These are phyloP conservation scores for Doryteuthis pealeii DNA, from an alignment of 1,140 invertebrate genomes.

Conservation along the genomic window DNA sequence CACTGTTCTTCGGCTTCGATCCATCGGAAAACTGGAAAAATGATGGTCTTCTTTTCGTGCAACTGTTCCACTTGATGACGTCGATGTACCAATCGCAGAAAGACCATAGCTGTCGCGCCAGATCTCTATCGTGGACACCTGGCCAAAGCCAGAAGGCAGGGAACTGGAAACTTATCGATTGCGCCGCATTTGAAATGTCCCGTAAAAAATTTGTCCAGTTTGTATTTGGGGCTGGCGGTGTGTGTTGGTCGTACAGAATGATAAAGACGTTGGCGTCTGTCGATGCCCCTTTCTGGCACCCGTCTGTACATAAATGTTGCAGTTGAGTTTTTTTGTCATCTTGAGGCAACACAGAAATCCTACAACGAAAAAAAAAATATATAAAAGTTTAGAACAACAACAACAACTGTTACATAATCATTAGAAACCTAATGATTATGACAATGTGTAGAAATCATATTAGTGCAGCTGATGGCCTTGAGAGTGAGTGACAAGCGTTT, in stretches of 20 bases:
- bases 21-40: conserved; percentile 38
- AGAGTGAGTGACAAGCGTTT: too few species aligned
- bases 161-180: conserved; percentile 48
- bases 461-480: too few species aligned
- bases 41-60: conserved; percentile 51
- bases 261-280: conserved; percentile 59
- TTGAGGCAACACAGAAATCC: too few species aligned
- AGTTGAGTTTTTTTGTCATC: neutral
- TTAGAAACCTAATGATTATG: too few species aligned
- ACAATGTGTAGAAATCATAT: too few species aligned
- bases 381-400: too few species aligned
- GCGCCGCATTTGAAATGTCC: conserved; percentile 60
- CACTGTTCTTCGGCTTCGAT: conserved; percentile 17
- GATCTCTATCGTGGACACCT: conserved; percentile 27
- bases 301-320: conserved; percentile 55
- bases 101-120: conserved; percentile 42
- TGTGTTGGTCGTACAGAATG: conserved; percentile 48
- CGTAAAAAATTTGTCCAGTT: conserved; percentile 51
- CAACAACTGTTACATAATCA: too few species aligned
- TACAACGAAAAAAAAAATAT: too few species aligned
- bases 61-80: conserved; percentile 54
- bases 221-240: conserved; percentile 36
- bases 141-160: conserved; percentile 38
- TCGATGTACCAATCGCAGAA: conserved; percentile 60
- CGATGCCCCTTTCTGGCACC: conserved; percentile 56